Evolutionary conservation across 2,888 invertebrate genomes (phyloP), one percentile per base, ranked within the genome.

Genomic region (Drosophila sordidapex): DNA sequence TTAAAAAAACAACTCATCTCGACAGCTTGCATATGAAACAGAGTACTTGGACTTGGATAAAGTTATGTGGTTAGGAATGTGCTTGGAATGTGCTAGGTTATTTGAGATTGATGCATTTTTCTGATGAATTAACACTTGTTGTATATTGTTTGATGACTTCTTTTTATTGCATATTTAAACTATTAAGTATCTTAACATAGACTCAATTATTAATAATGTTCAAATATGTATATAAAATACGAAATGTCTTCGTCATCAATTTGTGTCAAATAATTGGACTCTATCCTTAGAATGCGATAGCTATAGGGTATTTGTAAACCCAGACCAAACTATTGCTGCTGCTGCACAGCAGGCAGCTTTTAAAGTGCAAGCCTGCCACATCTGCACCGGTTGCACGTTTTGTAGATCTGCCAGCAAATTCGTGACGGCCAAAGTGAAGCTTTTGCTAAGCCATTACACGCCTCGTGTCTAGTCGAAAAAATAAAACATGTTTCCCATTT

Each of bases 391-490:
- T 56, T 74, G 83, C 88, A 87, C 88, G 86, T 87, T 74, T 62
- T 62, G 68, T 61, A 77, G 79, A 83, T 86, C 82, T 83, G 83
- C 70, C 67, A 65, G 40, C 70, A 62, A 86, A 74, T 75, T 79
- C 87, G 83, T 88, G 87, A 86, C 79, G 70, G 83, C 67, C 73
- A 81, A 83, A 83, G 83, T 76, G 81, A 74, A 68, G 82, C 86
- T 82, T 75, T 79, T 68, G 76, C 83, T 83, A 74, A 87, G 79
- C 85, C 82, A 81, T 83, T 85, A 79, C 74, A 63, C 68, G 72
- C 57, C 64, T 70, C 70, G 60, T 69, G 64, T 43, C 57, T 57
- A 57, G 48, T 51, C 48, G 40, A 31, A 56, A 60, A 52, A 36
- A n/a, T 62, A 35, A 40, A 51, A 40, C 25, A 25, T 25, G 25